These are phyloP conservation scores for Macrobrachium nipponense DNA, from an alignment of 1,140 invertebrate species.

Conservation along the genomic window DNA sequence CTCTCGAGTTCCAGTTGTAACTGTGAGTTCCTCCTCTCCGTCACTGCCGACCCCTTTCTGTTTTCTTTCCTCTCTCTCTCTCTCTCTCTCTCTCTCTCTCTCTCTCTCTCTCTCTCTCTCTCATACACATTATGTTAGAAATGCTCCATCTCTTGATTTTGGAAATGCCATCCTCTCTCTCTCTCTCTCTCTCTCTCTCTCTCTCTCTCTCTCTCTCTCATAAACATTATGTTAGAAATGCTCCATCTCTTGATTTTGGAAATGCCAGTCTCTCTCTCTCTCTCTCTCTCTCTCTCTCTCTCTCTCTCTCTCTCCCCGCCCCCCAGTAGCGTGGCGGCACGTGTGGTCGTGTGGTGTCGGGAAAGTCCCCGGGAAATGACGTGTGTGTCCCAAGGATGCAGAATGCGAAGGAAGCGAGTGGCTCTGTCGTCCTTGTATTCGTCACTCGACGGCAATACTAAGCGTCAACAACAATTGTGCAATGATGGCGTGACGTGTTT, in stretches of 20 bases:
- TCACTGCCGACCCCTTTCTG: too few relatives aligned
- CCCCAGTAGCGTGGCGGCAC: constrained; percentile 9
- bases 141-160: too few relatives aligned
- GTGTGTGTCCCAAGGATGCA: constrained; percentile 10
- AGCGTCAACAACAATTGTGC: constrained; percentile 39
- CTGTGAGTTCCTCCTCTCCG: too few relatives aligned
- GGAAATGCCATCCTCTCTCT: too few relatives aligned
- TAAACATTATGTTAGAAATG: too few relatives aligned
- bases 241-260: background rate
- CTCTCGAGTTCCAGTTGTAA: too few relatives aligned
- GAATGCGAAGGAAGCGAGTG: background rate
- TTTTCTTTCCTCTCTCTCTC: too few relatives aligned
- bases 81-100: too few relatives aligned
- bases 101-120: too few relatives aligned
- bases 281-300: constrained; percentile 11
- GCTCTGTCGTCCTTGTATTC: background rate
- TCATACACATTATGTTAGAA: too few relatives aligned
- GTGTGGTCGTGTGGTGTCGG: background rate
- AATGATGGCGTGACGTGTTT: constrained; percentile 35
- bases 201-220: too few relatives aligned
- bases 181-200: too few relatives aligned
- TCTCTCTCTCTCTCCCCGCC: background rate
- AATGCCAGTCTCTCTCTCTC: background rate
- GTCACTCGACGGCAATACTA: constrained; percentile 13
- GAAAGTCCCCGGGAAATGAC: background rate